phyloP scores from a whole-genome alignment of 2,888 invertebrate species.

The Ophioninae sp. region DNA sequence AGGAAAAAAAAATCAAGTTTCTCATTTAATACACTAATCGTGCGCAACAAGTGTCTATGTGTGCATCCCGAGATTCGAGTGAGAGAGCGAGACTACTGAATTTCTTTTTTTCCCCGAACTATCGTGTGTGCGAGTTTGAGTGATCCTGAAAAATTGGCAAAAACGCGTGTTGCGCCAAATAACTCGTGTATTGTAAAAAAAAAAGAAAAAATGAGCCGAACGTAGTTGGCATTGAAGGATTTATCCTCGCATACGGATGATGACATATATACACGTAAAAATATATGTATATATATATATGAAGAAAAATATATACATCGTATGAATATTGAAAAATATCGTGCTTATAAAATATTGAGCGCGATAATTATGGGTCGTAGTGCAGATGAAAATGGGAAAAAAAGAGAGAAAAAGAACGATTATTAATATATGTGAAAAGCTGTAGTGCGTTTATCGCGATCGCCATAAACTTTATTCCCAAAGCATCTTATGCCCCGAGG shows the following conservation, averaged over 20 bases:
- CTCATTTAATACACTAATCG: constrained; percentile 6
- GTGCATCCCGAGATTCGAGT: constrained; percentile 24
- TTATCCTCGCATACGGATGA: constrained; percentile 51
- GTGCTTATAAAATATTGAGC: constrained; percentile 54
- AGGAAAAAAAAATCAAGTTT: constrained; percentile 32
- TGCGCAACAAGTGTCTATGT: constrained; percentile 12
- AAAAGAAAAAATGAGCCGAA: constrained; percentile 24
- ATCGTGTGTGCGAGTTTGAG: constrained; percentile 13
- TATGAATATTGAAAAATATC: constrained; percentile 50
- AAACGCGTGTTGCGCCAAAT: constrained; percentile 20
- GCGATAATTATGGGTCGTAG: constrained; percentile 58
- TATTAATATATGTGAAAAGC: constrained; percentile 62
- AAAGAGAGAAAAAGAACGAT: constrained; percentile 55
- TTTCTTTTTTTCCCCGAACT: constrained; percentile 1
- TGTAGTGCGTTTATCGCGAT: constrained; percentile 61
- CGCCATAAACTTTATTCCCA: constrained; percentile 60
- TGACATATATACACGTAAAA: constrained; percentile 45
- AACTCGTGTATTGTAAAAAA: constrained; percentile 55
- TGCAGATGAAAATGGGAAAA: constrained; percentile 52
- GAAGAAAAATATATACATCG: constrained; percentile 49
- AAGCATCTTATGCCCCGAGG: constrained; percentile 55
- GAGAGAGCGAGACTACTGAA: constrained; percentile 13
- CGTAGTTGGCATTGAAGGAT: constrained; percentile 43
- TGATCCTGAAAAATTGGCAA: constrained; percentile 15
- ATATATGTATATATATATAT: constrained; percentile 55